Percentiles rank a stretch among this genome's conserved stretches.
These are phyloP conservation scores for Tenrec ecaudatus DNA, from an alignment of 2,113 vertebrate genomes.

Conservation along the genomic window DNA sequence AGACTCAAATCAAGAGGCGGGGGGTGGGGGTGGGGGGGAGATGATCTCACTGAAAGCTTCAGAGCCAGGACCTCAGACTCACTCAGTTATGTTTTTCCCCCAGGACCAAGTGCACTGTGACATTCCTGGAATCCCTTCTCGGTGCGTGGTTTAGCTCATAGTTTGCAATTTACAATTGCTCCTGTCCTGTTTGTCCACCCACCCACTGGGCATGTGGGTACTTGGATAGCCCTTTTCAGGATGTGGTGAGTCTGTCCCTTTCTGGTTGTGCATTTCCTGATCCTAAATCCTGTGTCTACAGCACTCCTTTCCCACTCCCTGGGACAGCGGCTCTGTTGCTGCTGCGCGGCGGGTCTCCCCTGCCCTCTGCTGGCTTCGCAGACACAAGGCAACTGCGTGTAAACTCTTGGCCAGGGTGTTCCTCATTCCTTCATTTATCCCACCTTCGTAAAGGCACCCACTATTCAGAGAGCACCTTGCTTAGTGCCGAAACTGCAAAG, in stretches of 20 bases:
- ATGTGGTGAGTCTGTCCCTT: background rate
- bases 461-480: background rate
- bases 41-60: background rate
- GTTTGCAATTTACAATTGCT: background rate
- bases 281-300: background rate
- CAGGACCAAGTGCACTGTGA: background rate
- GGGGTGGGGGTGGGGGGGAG: too few species aligned
- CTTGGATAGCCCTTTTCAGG: background rate
- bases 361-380: slow-evolving; percentile 65
- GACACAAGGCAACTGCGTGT: background rate
- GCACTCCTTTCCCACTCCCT: too few species aligned
- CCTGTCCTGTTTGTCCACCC: background rate
- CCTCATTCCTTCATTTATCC: background rate
- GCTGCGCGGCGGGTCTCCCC: slow-evolving; percentile 33
- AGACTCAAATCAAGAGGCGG: background rate
- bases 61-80: background rate
- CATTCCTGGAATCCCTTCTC: background rate
- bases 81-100: background rate
- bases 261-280: background rate
- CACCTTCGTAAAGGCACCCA: background rate
- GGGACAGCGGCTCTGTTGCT: too few species aligned
- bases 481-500: background rate
- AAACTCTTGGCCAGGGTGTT: background rate
- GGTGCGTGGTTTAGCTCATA: background rate
- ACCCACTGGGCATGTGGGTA: background rate